These are phyloP conservation scores for Ectropis grisescens DNA, from an alignment of 1,140 invertebrate genomes.

Conservation along the genomic window DNA sequence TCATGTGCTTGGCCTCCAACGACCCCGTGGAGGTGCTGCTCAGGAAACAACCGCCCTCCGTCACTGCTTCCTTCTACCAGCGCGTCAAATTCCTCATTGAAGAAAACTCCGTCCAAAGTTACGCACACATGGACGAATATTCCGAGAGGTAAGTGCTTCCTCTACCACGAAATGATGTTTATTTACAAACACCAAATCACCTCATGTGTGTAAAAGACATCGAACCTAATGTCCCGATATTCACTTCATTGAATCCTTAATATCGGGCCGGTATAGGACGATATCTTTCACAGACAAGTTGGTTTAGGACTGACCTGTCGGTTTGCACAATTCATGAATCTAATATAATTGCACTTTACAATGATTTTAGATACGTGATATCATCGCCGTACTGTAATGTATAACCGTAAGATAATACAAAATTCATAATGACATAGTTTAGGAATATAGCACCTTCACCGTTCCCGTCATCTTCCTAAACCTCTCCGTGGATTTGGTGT, in stretches of 20 bases:
- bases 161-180: slow-evolving; percentile 5
- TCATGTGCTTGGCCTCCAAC: slow-evolving; percentile 94
- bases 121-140: slow-evolving; percentile 96
- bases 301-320: slow-evolving; percentile 41
- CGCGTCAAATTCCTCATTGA: slow-evolving; percentile 98
- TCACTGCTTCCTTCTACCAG: slow-evolving; percentile 98
- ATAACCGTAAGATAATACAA: slow-evolving; percentile 40
- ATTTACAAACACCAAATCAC: slow-evolving; percentile 50
- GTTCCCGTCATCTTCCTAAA: slow-evolving; percentile 57
- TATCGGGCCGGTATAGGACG: slow-evolving; percentile 9
- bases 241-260: too few relatives aligned
- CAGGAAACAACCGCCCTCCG: slow-evolving; percentile 94
- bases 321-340: slow-evolving; percentile 48
- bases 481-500: slow-evolving; percentile 69
- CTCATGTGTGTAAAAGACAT: slow-evolving; percentile 50
- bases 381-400: slow-evolving; percentile 47
- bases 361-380: slow-evolving; percentile 50
- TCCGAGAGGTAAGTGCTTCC: slow-evolving; percentile 91
- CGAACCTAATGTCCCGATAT: slow-evolving; percentile 8
- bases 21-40: slow-evolving; percentile 96
- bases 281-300: slow-evolving; percentile 43
- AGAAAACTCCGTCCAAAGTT: slow-evolving; percentile 98
- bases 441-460: slow-evolving; percentile 59
- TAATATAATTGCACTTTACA: slow-evolving; percentile 56
- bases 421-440: slow-evolving; percentile 40